These are phyloP conservation scores for Nephila pilipes DNA, from an alignment of 1,140 invertebrate species.

Conservation along the genomic window DNA sequence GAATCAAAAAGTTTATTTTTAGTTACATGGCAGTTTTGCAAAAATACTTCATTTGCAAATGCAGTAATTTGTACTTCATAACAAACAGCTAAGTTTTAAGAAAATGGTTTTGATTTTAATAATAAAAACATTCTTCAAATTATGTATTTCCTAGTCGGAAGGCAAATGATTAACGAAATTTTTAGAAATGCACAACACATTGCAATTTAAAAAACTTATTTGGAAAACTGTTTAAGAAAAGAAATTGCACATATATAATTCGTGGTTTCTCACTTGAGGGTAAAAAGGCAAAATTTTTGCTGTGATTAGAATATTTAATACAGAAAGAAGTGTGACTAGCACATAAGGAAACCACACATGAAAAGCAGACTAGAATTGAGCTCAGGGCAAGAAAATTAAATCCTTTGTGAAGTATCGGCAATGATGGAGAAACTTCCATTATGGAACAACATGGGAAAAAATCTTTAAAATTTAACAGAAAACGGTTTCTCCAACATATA, in stretches of 20 bases:
- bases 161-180: not conserved
- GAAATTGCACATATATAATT: conserved; percentile 23
- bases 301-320: no score
- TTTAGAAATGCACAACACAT: not conserved
- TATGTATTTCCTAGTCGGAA: not conserved
- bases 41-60: conserved; percentile 72
- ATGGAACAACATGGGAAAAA: conserved; percentile 4
- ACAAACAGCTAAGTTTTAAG: conserved; percentile 31
- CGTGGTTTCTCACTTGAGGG: not conserved
- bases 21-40: conserved; percentile 71
- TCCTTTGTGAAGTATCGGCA: not conserved
- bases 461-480: conserved; percentile 34
- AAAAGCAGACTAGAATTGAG: conserved; percentile 21
- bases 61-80: conserved; percentile 62
- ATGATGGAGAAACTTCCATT: not conserved
- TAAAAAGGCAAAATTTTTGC: not conserved
- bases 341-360: not conserved
- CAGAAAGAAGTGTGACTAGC: conserved; percentile 32
- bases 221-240: not conserved
- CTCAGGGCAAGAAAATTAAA: not conserved
- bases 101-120: conserved; percentile 2
- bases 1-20: conserved; percentile 65
- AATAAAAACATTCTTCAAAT: not conserved
- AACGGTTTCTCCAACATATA: conserved; percentile 71
- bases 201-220: not conserved